phyloP scores from a whole-genome alignment of 1,140 invertebrate species.

The Hormaphis cornu region DNA sequence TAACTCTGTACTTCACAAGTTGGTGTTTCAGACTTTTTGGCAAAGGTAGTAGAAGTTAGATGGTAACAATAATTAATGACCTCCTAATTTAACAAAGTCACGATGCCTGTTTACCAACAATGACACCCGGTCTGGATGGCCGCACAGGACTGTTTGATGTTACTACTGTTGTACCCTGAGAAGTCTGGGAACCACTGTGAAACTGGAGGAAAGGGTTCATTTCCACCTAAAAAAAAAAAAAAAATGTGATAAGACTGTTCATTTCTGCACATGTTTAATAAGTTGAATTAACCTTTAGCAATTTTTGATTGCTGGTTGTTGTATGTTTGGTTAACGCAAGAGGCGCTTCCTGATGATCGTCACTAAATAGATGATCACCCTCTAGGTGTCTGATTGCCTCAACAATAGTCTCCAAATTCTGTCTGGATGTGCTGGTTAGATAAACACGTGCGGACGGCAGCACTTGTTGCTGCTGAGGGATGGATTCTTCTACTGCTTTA shows the following conservation, averaged over 20 bases:
- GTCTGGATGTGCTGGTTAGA: conserved; percentile 69
- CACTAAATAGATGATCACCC: conserved; percentile 47
- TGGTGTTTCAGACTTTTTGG: background rate
- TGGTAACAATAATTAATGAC: background rate
- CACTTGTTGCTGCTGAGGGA: conserved; percentile 35
- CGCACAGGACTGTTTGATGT: conserved; percentile 41
- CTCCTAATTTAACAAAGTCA: conserved; percentile 44
- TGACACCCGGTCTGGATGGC: conserved; percentile 72
- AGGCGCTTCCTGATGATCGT: conserved; percentile 52
- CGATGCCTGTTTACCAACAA: conserved; percentile 71
- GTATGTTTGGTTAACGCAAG: conserved; percentile 61
- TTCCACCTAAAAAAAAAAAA: conserved; percentile 48
- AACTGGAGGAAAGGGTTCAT: conserved; percentile 57
- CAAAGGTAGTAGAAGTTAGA: background rate
- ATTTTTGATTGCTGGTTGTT: conserved; percentile 34
- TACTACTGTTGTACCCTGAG: conserved; percentile 37
- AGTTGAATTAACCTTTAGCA: background rate
- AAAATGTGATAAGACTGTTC: background rate
- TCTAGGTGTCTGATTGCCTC: conserved; percentile 94
- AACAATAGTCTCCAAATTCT: conserved; percentile 94
- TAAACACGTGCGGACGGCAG: conserved; percentile 46
- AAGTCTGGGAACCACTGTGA: conserved; percentile 40
- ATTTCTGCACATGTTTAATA: background rate
- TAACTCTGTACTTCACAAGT: background rate
- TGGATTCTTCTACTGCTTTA: background rate